A percentile compares a stretch with the other conserved stretches of the same genome.
Conservation (phyloP, 1,140 invertebrate species). For the Penaeus japonicus region DNA sequence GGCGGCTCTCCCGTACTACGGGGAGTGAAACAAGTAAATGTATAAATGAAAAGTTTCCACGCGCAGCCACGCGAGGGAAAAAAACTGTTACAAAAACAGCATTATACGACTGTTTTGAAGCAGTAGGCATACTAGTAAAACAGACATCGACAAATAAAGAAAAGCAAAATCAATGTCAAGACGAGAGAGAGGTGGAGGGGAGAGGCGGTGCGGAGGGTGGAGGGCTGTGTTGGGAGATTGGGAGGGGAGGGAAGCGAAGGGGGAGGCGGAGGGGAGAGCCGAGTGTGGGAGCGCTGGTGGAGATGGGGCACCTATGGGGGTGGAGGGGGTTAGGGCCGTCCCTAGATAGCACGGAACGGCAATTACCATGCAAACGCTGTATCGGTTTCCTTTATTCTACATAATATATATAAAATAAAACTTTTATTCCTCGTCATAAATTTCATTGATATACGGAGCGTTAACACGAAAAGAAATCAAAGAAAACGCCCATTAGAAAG, state of each 20-base stretch:
- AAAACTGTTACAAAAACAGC: too few relatives aligned
- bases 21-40: background rate
- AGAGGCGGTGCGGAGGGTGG: background rate
- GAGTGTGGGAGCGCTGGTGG: background rate
- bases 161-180: background rate
- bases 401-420: background rate
- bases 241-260: background rate
- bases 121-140: too few relatives aligned
- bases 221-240: background rate
- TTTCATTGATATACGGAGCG: background rate
- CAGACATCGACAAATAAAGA: too few relatives aligned
- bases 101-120: background rate
- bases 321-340: conserved; percentile 1
- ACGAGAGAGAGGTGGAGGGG: background rate
- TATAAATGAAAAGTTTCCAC: background rate
- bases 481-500: conserved; percentile 23
- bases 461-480: background rate
- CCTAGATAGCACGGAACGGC: conserved; percentile 6
- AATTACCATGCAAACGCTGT: background rate
- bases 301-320: background rate
- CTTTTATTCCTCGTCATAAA: background rate
- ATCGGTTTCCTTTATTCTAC: background rate
- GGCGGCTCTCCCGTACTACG: background rate
- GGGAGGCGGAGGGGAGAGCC: background rate
- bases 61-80: background rate